These are phyloP conservation scores for Suillia variegata DNA, from an alignment of 2,888 invertebrate species.

Conservation along the genomic window DNA sequence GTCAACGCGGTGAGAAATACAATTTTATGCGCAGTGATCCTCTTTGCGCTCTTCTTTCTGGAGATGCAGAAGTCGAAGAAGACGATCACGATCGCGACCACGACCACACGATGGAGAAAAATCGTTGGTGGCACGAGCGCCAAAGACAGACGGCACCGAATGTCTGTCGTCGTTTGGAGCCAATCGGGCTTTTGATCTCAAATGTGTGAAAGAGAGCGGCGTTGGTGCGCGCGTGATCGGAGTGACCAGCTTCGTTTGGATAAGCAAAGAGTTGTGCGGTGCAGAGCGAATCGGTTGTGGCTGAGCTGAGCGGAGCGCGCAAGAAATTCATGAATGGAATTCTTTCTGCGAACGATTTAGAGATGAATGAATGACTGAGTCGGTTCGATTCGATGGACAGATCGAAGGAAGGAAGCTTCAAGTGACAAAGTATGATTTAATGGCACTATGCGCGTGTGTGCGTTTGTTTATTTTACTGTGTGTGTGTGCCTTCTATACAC, in stretches of 20 bases:
- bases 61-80: neutral
- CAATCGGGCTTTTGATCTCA: neutral
- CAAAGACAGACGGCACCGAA: too few relatives aligned
- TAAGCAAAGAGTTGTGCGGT: neutral
- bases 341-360: conserved; percentile 15
- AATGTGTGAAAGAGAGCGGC: too few relatives aligned
- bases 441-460: neutral
- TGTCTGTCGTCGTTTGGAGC: neutral
- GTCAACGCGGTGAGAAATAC: conserved; percentile 34
- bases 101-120: too few relatives aligned
- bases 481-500: neutral
- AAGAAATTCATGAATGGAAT: conserved; percentile 37
- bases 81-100: neutral
- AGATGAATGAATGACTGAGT: neutral
- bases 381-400: neutral
- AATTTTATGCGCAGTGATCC: conserved; percentile 28
- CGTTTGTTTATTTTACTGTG: too few relatives aligned
- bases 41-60: neutral
- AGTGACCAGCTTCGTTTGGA: neutral
- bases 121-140: neutral
- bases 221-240: too few relatives aligned
- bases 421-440: conserved; percentile 25
- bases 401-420: conserved; percentile 16
- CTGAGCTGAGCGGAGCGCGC: neutral
- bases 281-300: neutral